Evolutionary conservation across 2,888 invertebrate species (phyloP).

Genomic region (Halocaridina rubra): DNA sequence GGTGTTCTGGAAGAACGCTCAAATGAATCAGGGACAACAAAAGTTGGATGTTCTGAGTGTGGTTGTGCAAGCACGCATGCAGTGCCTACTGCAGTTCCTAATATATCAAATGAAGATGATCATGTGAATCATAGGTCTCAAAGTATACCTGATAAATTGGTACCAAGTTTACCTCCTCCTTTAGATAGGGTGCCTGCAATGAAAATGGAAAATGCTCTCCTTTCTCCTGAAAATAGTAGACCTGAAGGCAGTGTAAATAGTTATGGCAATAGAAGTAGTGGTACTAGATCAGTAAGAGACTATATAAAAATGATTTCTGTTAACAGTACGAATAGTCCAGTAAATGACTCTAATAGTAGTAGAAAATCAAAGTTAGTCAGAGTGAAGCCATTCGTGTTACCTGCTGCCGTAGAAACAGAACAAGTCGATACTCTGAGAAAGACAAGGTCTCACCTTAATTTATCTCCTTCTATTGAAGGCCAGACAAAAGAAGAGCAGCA

Average conservation of each 20-base stretch:
- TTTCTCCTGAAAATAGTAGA: too few relatives aligned
- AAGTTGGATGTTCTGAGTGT: slow-evolving; percentile 46
- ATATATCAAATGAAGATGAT: slow-evolving; percentile 37
- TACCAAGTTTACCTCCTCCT: slow-evolving; percentile 20
- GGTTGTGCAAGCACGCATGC: slow-evolving; percentile 43
- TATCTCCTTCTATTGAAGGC: slow-evolving; percentile 15
- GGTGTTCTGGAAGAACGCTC: neutral
- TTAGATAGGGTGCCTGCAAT: neutral
- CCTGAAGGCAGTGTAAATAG: neutral
- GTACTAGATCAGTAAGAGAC: slow-evolving; percentile 35
- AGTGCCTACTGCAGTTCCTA: slow-evolving; percentile 47
- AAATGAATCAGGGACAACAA: slow-evolving; percentile 4
- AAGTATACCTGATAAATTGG: neutral
- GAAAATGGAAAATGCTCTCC: neutral
- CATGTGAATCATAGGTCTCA: neutral
- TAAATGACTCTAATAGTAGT: slow-evolving; percentile 4
- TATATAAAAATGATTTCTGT: slow-evolving; percentile 63
- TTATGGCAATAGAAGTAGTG: slow-evolving; percentile 7
- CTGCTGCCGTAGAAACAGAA: slow-evolving; percentile 3
- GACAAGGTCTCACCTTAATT: slow-evolving; percentile 39
- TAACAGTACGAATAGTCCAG: slow-evolving; percentile 55
- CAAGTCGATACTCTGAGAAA: slow-evolving; percentile 28
- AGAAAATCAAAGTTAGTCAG: slow-evolving; percentile 2
- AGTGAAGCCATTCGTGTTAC: neutral
- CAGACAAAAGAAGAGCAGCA: slow-evolving; percentile 47